A percentile compares a stretch with the other conserved stretches of the same genome.
phyloP scores from a whole-genome alignment of 2,888 invertebrate genomes.

The Drosophila maculinotata region DNA sequence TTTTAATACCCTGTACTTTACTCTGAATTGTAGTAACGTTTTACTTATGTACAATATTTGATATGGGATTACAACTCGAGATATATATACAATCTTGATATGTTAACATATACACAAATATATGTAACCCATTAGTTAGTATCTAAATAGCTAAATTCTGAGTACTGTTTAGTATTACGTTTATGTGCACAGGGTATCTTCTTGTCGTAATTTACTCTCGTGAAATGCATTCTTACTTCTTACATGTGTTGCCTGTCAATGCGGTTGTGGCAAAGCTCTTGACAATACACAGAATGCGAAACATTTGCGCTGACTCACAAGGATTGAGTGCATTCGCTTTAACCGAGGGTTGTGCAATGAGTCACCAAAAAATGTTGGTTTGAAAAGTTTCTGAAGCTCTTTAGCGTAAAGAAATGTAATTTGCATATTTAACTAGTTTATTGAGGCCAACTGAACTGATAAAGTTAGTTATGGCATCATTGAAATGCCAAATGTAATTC shows the following conservation, averaged over 20 bases:
- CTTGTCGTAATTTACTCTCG: too few species aligned
- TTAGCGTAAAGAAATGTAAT: conserved; percentile 21
- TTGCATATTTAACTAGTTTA: conserved; percentile 33
- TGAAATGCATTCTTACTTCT: background rate
- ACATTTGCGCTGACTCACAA: conserved; percentile 51
- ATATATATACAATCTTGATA: background rate
- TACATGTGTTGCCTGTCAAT: conserved; percentile 36
- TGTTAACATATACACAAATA: too few species aligned
- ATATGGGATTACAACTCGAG: too few species aligned
- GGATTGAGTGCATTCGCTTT: conserved; percentile 15
- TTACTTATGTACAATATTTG: too few species aligned
- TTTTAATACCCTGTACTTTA: background rate
- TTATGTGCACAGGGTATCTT: background rate
- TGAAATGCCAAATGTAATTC: background rate
- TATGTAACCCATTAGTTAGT: too few species aligned
- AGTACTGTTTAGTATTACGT: too few species aligned
- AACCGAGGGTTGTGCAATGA: conserved; percentile 36
- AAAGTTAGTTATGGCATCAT: conserved; percentile 8
- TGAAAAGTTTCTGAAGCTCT: conserved; percentile 30
- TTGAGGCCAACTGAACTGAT: background rate
- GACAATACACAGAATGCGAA: conserved; percentile 24
- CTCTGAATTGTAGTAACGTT: background rate
- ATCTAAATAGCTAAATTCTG: too few species aligned
- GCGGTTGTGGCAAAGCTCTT: conserved; percentile 28
- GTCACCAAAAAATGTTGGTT: conserved; percentile 32